Percentiles rank a stretch among this genome's conserved stretches.
These are phyloP conservation scores for Gymnopithys bicolor DNA, from an alignment of 2,797 vertebrate species.

Conservation along the genomic window DNA sequence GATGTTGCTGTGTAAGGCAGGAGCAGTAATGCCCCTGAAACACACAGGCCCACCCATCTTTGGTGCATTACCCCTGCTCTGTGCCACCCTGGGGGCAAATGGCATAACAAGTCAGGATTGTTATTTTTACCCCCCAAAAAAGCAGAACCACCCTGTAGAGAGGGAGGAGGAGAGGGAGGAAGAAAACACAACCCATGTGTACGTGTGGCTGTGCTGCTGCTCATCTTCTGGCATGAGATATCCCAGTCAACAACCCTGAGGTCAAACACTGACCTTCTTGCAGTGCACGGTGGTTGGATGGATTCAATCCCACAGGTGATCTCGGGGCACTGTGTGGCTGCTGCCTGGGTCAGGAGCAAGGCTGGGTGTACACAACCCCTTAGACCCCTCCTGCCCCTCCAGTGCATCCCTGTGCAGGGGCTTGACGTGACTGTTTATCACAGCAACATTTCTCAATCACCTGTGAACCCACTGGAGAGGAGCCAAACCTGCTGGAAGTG, in stretches of 20 bases:
- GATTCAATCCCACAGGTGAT: accelerated
- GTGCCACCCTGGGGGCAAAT: neutral
- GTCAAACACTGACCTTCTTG: neutral
- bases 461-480: neutral
- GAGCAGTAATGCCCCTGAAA: neutral
- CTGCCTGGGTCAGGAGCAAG: neutral
- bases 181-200: neutral
- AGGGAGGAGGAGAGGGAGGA: neutral
- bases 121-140: neutral
- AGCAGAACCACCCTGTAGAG: neutral
- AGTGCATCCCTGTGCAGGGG: neutral
- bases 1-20: neutral
- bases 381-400: neutral
- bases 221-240: neutral
- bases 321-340: accelerated
- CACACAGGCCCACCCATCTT: neutral
- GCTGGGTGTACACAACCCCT: neutral
- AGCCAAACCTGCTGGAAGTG: neutral
- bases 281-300: accelerated
- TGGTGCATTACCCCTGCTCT: neutral
- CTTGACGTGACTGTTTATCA: neutral
- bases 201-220: neutral
- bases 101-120: neutral
- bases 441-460: neutral
- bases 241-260: neutral